A percentile compares a stretch with the other conserved stretches of the same genome.
Conservation (phyloP, 1,140 invertebrate genomes). For the Marisa cornuarietis region DNA sequence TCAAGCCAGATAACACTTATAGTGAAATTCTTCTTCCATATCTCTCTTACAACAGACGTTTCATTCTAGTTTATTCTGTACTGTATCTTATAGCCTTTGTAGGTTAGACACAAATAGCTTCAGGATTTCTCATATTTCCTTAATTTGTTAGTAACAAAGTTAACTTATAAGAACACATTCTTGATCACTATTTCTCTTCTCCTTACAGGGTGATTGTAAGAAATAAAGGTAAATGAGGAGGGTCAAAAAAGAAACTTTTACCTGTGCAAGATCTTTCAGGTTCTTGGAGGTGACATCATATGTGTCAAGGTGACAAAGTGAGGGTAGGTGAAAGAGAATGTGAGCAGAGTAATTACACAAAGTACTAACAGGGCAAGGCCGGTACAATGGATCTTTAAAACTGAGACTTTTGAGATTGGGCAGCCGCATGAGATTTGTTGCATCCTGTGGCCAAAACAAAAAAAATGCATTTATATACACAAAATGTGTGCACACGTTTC, state of each 20-base stretch:
- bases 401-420: conserved; percentile 51
- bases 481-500: too few species aligned
- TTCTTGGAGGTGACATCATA: conserved; percentile 57
- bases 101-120: too few species aligned
- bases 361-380: conserved; percentile 55
- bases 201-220: too few species aligned
- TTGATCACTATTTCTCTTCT: too few species aligned
- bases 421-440: conserved; percentile 59
- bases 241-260: conserved; percentile 27
- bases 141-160: too few species aligned
- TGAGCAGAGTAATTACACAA: conserved; percentile 65
- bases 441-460: conserved; percentile 48
- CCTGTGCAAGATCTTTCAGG: conserved; percentile 62
- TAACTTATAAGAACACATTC: too few species aligned
- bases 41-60: background rate
- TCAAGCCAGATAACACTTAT: background rate
- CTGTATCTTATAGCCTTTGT: too few species aligned
- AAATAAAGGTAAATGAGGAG: too few species aligned
- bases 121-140: too few species aligned
- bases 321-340: conserved; percentile 62
- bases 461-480: background rate
- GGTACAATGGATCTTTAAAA: conserved; percentile 61
- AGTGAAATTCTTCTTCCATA: background rate
- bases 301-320: conserved; percentile 57
- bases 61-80: too few species aligned